Base-by-base conservation (phyloP, 2,888 invertebrate genomes). In the Physocephala rufipes region DNA sequence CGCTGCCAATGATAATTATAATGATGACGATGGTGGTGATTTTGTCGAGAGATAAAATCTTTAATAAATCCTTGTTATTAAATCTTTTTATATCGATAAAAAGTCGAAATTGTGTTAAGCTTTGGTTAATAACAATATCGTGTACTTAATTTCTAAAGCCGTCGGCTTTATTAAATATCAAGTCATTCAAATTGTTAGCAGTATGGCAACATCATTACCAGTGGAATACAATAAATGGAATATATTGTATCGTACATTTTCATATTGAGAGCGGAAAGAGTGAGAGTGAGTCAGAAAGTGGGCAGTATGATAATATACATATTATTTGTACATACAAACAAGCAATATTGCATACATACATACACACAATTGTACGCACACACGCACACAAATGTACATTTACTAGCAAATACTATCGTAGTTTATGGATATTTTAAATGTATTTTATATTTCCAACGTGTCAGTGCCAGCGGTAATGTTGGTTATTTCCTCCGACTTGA, bases 111-210 rank as follows among this genome's bases (percentile, higher is more conserved):
- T 36, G 55, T 55, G 53, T 58, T 43, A 58, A 67, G 58, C 67
- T 9, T 16, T 13, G 36, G n/a, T 58, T 58, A 58, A 58, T 58
- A n/a, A 28, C 58, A 58, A 28, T 28, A 26, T 58, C 13, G 28
- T 15, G 58, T 26, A 26, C 15, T 30, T 26, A 30, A 49, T 26
- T 16, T n/a, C 15, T 19, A 45, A 12, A 26, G 49, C 65, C 9
- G 24, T n/a, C 1, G 49, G 19, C 63, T 63, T 16, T 51, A 65
- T 65, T 49, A 65, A 65, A 28, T 51, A 28, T n/a, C 26, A 64
- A 64, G 51, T 65, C 51, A 65, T 51, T 65, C 28, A 47, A 63
- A 24, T 36, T 28, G 47, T 49, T 49, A 28, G 30, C 21, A 66
- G 53, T 53, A 5, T 53, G 53, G 66, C 66, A 66, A 21, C 53